These are phyloP conservation scores for Cavia porcellus DNA, from an alignment of 2,113 vertebrate species.

Conservation along the genomic window DNA sequence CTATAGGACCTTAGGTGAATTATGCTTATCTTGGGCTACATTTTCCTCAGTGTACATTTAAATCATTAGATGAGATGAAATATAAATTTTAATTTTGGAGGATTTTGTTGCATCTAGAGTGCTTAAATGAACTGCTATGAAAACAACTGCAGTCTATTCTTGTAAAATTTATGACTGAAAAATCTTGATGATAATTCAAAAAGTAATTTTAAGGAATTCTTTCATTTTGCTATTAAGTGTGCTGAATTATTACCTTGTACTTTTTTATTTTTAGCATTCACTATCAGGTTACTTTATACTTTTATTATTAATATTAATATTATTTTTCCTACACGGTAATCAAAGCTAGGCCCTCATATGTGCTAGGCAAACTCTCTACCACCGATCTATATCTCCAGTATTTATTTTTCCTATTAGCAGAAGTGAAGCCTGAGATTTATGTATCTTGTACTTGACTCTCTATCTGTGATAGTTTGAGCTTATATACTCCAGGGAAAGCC, in stretches of 20 bases:
- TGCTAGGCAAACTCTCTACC: neutral
- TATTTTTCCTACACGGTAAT: neutral
- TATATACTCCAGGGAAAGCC: neutral
- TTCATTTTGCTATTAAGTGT: neutral
- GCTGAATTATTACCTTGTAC: neutral
- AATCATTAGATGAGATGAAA: neutral
- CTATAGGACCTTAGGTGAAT: neutral
- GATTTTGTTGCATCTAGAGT: neutral
- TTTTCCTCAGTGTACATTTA: constrained; percentile 22
- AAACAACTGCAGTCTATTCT: neutral
- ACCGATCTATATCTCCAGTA: neutral
- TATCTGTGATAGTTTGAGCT: neutral
- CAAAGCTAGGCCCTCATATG: neutral
- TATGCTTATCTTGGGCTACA: neutral
- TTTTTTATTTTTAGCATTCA: neutral
- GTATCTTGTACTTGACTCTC: neutral
- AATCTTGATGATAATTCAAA: neutral
- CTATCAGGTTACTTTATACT: neutral
- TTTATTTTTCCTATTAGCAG: neutral
- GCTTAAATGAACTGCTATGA: neutral
- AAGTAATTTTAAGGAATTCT: neutral
- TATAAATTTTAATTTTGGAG: neutral
- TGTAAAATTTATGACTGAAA: neutral
- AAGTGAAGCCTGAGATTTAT: neutral
- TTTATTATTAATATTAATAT: neutral